These are phyloP conservation scores for Dynastes hyllus DNA, from an alignment of 2,888 invertebrate genomes.

Conservation along the genomic window DNA sequence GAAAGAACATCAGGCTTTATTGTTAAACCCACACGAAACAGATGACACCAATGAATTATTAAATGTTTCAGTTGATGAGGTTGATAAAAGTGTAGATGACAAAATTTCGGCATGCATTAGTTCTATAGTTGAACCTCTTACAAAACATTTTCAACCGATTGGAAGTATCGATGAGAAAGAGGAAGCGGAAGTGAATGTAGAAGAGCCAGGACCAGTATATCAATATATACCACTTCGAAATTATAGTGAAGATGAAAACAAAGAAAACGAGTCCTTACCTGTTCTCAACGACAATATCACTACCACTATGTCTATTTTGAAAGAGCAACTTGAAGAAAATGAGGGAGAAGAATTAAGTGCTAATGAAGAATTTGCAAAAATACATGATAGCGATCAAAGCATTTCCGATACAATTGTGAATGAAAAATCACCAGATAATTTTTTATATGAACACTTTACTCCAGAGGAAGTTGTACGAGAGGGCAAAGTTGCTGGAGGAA, in stretches of 20 bases:
- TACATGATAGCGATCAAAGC: background rate
- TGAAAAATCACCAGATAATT: background rate
- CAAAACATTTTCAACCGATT: conserved; percentile 30
- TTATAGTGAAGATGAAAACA: conserved; percentile 28
- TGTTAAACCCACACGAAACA: background rate
- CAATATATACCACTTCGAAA: conserved; percentile 36
- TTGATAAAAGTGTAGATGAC: conserved; percentile 20
- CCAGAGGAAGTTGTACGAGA: background rate
- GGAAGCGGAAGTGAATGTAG: conserved; percentile 1
- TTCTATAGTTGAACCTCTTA: conserved; percentile 41
- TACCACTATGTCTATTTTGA: conserved; percentile 24
- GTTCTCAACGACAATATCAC: conserved; percentile 1
- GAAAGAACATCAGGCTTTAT: background rate
- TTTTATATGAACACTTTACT: background rate
- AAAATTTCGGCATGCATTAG: conserved; percentile 40
- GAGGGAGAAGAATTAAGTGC: background rate
- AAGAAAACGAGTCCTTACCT: background rate
- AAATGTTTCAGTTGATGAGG: too few species aligned
- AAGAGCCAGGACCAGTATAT: conserved; percentile 27
- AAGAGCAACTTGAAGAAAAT: conserved; percentile 10
- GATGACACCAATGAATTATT: background rate
- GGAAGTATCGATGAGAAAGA: background rate
- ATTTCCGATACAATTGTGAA: background rate
- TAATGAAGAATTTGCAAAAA: background rate
- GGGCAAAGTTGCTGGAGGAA: background rate